These are phyloP conservation scores for Ametastegia equiseti DNA, from an alignment of 2,888 invertebrate genomes.

Conservation along the genomic window DNA sequence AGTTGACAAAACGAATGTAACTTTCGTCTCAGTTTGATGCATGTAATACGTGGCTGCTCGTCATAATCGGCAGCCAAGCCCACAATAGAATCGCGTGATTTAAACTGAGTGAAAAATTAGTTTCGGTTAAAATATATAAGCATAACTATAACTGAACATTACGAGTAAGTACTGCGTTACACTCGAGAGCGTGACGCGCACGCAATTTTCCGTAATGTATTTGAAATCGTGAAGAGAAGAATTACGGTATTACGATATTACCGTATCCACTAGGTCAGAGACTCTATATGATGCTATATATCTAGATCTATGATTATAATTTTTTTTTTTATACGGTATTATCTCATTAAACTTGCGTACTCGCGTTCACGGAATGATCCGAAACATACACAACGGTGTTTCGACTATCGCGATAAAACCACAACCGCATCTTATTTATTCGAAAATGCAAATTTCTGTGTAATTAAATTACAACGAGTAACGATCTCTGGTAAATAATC, in stretches of 20 bases:
- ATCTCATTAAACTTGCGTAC: background rate
- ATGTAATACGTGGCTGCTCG: background rate
- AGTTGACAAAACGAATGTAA: no score
- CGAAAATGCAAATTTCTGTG: background rate
- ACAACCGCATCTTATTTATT: background rate
- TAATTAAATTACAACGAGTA: background rate
- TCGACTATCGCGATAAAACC: background rate
- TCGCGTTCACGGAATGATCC: background rate
- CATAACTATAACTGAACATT: background rate
- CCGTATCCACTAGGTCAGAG: slow-evolving; percentile 16
- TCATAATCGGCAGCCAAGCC: background rate
- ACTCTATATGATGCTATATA: background rate
- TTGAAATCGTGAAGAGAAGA: slow-evolving; percentile 22
- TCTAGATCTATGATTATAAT: slow-evolving; percentile 13
- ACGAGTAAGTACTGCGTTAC: background rate
- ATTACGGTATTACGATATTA: slow-evolving; percentile 18
- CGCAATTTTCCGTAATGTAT: slow-evolving; percentile 40
- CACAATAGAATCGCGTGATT: background rate
- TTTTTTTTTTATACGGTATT: background rate
- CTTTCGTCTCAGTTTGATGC: no score
- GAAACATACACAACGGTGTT: background rate
- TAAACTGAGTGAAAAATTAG: slow-evolving; percentile 28
- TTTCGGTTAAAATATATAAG: slow-evolving; percentile 16
- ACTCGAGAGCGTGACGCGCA: slow-evolving; percentile 36
- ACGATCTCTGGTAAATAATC: background rate